Base-by-base conservation (phyloP, 2,888 invertebrate species). In the Euplagia quadripunctaria region DNA sequence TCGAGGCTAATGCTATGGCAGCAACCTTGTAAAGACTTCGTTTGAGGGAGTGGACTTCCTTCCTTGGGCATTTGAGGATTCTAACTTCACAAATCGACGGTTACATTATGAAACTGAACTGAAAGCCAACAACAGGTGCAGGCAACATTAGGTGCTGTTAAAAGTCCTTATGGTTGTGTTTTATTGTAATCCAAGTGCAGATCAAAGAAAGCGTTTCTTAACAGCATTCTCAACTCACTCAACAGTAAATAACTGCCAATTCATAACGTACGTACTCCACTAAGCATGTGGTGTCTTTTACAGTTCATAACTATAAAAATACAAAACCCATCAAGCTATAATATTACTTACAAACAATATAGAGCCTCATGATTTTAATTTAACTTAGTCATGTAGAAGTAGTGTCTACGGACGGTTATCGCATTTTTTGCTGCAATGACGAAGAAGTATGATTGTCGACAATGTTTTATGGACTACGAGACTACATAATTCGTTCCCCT, bases 311-410 rank as follows among this genome's bases (percentile, higher is more conserved):
- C 14, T 20, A 46, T 46, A 65, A n/a, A 31, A 31, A 31, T 31
- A 31, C 31, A 31, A 31, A 31, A 31, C 31, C 31, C 43, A 4
- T 58, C 4, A 17, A 52, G 0, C 6, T 20, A 41, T 67, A 41
- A 11, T 9, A 41, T n/a, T 43, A 68, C 68, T 68, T 55, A 68
- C 68, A 68, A 16, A 58, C 0, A n/a, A 68, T 42, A 58, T n/a
- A 42, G 16, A 58, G 14, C 43, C 55, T 58, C 68, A 68, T 68
- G n/a, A 58, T 58, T 20, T 55, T 12, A n/a, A 9, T 55, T n/a
- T 17, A 67, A 52, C 7, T 14, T 43, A 8, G 7, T 20, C 12
- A 20, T 42, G 9, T 52, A 14, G 12, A 42, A 12, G 12, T 5
- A 9, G 5, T 49, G 4, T 65, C 14, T 61, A 20, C 12, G 1